Percentiles rank a stretch among this genome's conserved stretches.
phyloP scores from a whole-genome alignment of 23 tunicate genomes.

The Botrylloides violaceus region DNA sequence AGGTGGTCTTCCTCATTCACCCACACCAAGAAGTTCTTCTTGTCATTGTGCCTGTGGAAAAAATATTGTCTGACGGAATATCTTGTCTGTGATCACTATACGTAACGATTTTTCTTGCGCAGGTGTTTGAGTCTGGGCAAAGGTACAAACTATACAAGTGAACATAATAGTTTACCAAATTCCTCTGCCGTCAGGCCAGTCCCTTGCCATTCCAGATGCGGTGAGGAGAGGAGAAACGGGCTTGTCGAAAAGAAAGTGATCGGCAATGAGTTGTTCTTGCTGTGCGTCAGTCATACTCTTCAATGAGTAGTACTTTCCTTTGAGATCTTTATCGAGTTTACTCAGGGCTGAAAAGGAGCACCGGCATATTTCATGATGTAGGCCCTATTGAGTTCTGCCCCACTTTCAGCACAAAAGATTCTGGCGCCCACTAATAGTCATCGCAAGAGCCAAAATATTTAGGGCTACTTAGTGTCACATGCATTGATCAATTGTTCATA shows the following conservation, averaged over 20 bases:
- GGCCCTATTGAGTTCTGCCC: background rate
- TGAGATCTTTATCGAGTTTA: slow-evolving; percentile 81
- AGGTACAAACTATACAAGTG: background rate
- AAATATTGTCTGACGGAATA: no score
- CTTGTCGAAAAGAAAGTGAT: slow-evolving; percentile 79
- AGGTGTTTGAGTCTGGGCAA: no score
- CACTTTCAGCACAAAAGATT: background rate
- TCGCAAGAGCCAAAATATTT: background rate
- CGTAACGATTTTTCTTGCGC: no score
- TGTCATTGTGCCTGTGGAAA: slow-evolving; percentile 42
- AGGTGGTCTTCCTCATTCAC: slow-evolving; percentile 70
- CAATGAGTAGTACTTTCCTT: slow-evolving; percentile 86
- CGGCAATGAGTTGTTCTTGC: slow-evolving; percentile 80
- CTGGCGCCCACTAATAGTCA: background rate
- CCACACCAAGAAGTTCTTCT: slow-evolving; percentile 57
- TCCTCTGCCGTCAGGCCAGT: slow-evolving; percentile 89
- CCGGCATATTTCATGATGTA: no score
- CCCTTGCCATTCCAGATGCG: slow-evolving; percentile 63
- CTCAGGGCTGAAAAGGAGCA: slow-evolving; percentile 56
- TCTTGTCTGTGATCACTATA: no score
- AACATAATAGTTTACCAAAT: slow-evolving; percentile 39
- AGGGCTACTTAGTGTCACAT: background rate
- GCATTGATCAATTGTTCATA: background rate
- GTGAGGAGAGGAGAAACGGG: slow-evolving; percentile 93
- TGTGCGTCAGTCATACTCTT: slow-evolving; percentile 75